These are phyloP conservation scores for Scaptomyza tumidula DNA, from an alignment of 2,888 invertebrate genomes.

Conservation along the genomic window DNA sequence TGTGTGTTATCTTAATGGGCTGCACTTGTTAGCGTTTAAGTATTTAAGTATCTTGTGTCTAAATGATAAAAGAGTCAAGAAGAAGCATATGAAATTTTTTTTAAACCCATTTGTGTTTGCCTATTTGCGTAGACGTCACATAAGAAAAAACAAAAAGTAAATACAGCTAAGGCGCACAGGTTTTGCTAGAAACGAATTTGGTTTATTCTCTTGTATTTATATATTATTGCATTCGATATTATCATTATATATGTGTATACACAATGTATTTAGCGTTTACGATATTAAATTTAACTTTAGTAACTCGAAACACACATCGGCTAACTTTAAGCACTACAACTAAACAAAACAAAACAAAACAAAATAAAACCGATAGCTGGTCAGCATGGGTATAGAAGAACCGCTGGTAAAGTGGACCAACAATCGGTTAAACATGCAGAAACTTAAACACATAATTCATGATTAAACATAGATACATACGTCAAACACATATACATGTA, in stretches of 20 bases:
- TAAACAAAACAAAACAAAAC: conserved; percentile 3
- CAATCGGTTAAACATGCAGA: conserved; percentile 68
- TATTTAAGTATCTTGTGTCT: conserved; percentile 33
- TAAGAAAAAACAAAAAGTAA: not conserved
- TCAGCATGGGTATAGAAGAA: conserved; percentile 52
- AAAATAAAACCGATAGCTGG: conserved; percentile 68
- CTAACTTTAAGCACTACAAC: conserved; percentile 57
- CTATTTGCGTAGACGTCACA: conserved; percentile 10
- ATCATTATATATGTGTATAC: conserved; percentile 31
- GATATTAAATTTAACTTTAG: conserved; percentile 36
- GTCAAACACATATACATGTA: conserved; percentile 15
- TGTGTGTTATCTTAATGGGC: conserved; percentile 54
- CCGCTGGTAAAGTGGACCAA: conserved; percentile 85
- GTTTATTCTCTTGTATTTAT: conserved; percentile 62
- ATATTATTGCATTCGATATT: conserved; percentile 22
- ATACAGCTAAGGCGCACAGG: conserved; percentile 62
- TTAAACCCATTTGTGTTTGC: conserved; percentile 45
- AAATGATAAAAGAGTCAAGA: conserved; percentile 51
- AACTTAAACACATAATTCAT: conserved; percentile 32
- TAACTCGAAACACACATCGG: conserved; percentile 48
- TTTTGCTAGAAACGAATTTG: conserved; percentile 84
- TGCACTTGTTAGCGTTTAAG: conserved; percentile 74
- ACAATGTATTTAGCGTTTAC: conserved; percentile 41
- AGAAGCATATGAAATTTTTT: conserved; percentile 55
- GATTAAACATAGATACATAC: conserved; percentile 9